Conservation (phyloP, 2,888 invertebrate genomes). For the Halocaridina rubra region DNA sequence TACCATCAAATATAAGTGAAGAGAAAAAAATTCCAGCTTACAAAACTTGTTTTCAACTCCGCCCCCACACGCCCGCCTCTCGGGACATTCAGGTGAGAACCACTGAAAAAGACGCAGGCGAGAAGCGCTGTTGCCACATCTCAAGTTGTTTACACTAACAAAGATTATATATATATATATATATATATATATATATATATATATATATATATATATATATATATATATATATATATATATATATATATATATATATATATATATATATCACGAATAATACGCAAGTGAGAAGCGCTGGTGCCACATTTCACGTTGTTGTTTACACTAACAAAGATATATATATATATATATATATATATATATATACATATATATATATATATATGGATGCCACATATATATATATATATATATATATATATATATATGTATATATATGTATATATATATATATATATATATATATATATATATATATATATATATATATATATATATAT, state of each 20-base stretch:
- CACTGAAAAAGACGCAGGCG: no score
- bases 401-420: not conserved
- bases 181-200: not conserved
- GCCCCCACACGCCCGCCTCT: no score
- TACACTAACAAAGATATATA: not conserved
- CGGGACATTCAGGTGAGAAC: no score
- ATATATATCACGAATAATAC: not conserved
- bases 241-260: slow-evolving; percentile 5
- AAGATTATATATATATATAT: not conserved
- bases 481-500: not conserved
- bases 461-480: not conserved
- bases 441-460: slow-evolving; percentile 8
- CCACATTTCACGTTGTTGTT: not conserved
- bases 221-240: slow-evolving; percentile 1
- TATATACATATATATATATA: not conserved
- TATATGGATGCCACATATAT: not conserved
- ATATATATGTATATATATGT: slow-evolving; percentile 17
- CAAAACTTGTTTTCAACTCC: no score
- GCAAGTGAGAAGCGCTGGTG: not conserved
- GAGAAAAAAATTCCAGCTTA: no score
- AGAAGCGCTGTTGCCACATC: no score
- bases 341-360: slow-evolving; percentile 10
- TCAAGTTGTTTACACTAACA: no score
- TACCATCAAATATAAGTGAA: no score
- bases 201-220: slow-evolving; percentile 12